Evolutionary conservation across 2,113 vertebrate genomes (phyloP), one percentile per base, ranked within the genome.

Genomic region (Ovis canadensis): DNA sequence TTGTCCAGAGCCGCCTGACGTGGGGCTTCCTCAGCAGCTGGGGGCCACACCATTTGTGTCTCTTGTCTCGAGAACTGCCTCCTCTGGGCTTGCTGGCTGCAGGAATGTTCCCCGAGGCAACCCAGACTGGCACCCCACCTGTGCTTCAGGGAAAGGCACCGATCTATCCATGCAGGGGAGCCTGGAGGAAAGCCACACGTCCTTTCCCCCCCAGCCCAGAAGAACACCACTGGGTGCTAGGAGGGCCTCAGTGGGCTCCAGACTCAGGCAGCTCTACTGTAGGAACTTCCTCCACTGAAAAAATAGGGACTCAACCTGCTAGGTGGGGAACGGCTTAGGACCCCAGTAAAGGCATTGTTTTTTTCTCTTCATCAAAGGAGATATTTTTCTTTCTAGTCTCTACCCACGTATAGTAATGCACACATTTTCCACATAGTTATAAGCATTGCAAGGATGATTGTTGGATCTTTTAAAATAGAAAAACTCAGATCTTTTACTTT

Each of bases 341-440:
- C 59, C 40, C 86, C 33, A 19, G 52, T 10, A 15, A 45, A 60
- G 74, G 27, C 54, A 27, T 11, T 2, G 5, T 12, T 45, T 15
- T 83, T 94, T 88, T 77, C 50, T 82, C 85, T 59, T 81, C 33
- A 86, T 92, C 91, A 86, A 95, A 97, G 94, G 94, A 90, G 36
- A 17, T 84, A 29, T 29, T 84, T 84, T 84, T 57, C 31, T 57
- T 85, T 88, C 74, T 45, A 29, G 87, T 33, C 36, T 77, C 67
- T 82, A 60, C 85, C 74, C 88, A 94, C 90, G 52, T 88, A 52
- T 48, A 84, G 62, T 57, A 90, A 90, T 31, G 81, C 60, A 43
- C 12, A 62, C 57, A 14, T 21, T 92, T 80, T 57, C 59, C 59
- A 60, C 92, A 85, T 25, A 16, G 31, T 27, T 48, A 64, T 29